Conservation (phyloP, 2,797 vertebrate species). For the Molossus molossus region DNA sequence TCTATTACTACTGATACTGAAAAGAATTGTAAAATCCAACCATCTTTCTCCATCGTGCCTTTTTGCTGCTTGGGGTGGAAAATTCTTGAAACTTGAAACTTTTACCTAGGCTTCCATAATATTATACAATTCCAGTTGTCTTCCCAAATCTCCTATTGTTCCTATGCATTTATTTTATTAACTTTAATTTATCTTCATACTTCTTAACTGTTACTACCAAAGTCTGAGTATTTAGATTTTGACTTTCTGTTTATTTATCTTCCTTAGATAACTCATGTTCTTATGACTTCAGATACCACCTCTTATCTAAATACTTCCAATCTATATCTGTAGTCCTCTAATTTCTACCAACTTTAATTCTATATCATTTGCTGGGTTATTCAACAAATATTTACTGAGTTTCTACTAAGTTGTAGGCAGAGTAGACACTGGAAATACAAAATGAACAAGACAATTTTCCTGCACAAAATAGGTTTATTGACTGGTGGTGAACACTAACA, state of each 20-base stretch:
- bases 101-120: not conserved
- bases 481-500: not conserved
- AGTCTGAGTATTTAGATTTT: not conserved
- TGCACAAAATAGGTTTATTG: not conserved
- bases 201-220: constrained; percentile 8
- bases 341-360: constrained; percentile 17
- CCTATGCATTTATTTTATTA: not conserved
- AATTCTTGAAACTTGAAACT: constrained; percentile 25
- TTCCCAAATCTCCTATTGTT: not conserved
- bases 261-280: not conserved
- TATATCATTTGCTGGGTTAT: not conserved
- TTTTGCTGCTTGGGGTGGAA: not conserved
- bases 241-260: not conserved
- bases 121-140: not conserved
- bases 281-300: constrained; percentile 28
- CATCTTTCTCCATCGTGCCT: not conserved
- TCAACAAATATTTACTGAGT: constrained; percentile 10
- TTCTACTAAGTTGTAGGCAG: not conserved
- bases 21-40: not conserved
- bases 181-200: not conserved
- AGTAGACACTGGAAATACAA: constrained; percentile 6
- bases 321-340: not conserved
- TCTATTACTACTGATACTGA: not conserved
- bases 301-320: constrained; percentile 37
- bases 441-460: not conserved